Evolutionary conservation across 2,888 invertebrate species (phyloP).

Genomic region (Lamellibrachia columna): DNA sequence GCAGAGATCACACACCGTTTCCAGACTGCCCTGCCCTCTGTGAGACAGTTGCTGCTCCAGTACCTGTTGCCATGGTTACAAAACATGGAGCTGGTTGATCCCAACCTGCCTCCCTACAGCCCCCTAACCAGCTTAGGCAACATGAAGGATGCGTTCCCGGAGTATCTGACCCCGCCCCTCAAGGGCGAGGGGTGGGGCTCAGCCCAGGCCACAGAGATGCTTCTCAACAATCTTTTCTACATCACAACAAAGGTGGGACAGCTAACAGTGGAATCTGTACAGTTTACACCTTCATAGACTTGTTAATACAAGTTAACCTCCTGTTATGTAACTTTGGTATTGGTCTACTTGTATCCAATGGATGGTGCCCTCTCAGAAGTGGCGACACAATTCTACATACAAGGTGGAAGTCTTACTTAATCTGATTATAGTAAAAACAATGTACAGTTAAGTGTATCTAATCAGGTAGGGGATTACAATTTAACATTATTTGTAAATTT

Average conservation of each 20-base stretch:
- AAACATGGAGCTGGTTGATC: slow-evolving; percentile 98
- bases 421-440: neutral
- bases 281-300: neutral
- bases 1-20: slow-evolving; percentile 96
- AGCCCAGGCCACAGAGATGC: slow-evolving; percentile 97
- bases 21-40: slow-evolving; percentile 93
- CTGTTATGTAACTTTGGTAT: too few species aligned
- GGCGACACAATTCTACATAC: too few species aligned
- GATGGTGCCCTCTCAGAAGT: too few species aligned
- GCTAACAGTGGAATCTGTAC: neutral
- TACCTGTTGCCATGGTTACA: slow-evolving; percentile 96
- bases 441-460: neutral
- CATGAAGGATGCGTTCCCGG: slow-evolving; percentile 70
- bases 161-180: slow-evolving; percentile 70
- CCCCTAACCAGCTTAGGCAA: slow-evolving; percentile 57
- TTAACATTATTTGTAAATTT: too few species aligned
- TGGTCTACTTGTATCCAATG: too few species aligned
- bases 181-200: slow-evolving; percentile 96
- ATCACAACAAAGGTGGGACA: slow-evolving; percentile 78
- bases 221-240: slow-evolving; percentile 97
- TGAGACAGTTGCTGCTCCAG: slow-evolving; percentile 88
- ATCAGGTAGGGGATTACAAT: neutral
- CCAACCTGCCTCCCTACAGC: slow-evolving; percentile 80
- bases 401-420: too few species aligned
- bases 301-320: neutral